These are phyloP conservation scores for Sepioteuthis lessoniana DNA, from an alignment of 2,888 invertebrate species.

Conservation along the genomic window DNA sequence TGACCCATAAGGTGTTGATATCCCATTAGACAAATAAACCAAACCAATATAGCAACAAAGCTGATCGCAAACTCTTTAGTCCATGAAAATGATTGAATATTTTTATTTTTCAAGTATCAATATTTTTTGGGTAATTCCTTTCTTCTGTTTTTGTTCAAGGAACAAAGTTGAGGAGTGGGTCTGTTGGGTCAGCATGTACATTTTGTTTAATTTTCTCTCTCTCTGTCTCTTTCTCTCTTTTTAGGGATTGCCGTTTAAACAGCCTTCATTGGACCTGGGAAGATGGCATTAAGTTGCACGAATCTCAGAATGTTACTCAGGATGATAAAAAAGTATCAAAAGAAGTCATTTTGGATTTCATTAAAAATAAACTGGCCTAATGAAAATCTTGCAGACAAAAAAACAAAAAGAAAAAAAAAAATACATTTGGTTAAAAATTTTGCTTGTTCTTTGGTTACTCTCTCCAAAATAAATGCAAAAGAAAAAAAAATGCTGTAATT, in stretches of 20 bases:
- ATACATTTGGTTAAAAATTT: too few species aligned
- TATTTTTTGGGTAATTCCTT: neutral
- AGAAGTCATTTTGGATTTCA: slow-evolving; percentile 50
- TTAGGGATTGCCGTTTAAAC: slow-evolving; percentile 72
- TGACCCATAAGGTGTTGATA: too few species aligned
- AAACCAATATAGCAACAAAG: too few species aligned
- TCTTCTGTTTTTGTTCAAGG: neutral
- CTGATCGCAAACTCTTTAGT: too few species aligned
- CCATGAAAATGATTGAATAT: too few species aligned
- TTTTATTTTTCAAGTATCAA: too few species aligned
- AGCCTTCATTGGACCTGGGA: slow-evolving; percentile 76
- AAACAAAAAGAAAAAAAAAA: too few species aligned
- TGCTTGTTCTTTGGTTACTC: too few species aligned
- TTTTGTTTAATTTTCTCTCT: neutral
- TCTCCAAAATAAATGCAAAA: too few species aligned
- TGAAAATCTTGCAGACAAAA: neutral
- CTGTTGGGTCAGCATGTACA: too few species aligned
- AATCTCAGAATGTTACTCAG: slow-evolving; percentile 59
- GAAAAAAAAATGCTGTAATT: neutral
- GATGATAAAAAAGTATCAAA: slow-evolving; percentile 53
- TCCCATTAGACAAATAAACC: too few species aligned
- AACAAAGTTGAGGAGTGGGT: too few species aligned
- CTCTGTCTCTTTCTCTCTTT: neutral
- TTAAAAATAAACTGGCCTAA: neutral
- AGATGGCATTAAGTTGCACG: slow-evolving; percentile 72